Base-by-base conservation (phyloP, 23 tunicate genomes). In the Trididemnum clinides region DNA sequence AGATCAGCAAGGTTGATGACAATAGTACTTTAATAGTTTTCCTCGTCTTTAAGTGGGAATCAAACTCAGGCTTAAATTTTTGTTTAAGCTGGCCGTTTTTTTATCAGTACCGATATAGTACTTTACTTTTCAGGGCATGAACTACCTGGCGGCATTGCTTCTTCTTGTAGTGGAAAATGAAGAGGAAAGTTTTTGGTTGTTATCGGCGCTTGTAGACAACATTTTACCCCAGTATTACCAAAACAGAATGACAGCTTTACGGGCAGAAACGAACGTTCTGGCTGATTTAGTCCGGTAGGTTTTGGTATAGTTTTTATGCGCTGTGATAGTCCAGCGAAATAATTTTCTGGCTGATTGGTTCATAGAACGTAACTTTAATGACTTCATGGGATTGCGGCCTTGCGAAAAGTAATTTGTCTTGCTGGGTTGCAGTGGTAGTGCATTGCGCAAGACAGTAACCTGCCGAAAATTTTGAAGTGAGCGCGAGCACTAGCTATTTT, bases 171-270 rank as follows among this genome's bases (percentile, higher is more conserved):
- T 87, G 1, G 65, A 91, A 36, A 88, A 94, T 31, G 95, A 86
- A 72, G 98, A 94, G 59, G 64, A 77, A 33, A 39, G 86, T 20
- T 94, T 94, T 39, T 94, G 98, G 98, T 73, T 94, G 7, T 49
- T 94, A 25, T 72, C 57, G 26, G 71, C 88, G 22, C 72, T 94
- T 30, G 18, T 90, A 28, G 98, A 94, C 6, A 84, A 94, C 2
- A 71, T 89, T 49, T 50, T 94, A 33, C 88, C 85, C 10, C 26
- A 51, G 0, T 94, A 90, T 51, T 90, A 90, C 49, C 32, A 75
- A 33, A 32, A 72, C 3, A 33, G 65, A 32, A 80, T 94, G 98
- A n/a, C 32, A 20, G 95, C 88, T 3, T 12, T 89, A 26, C 34
- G 88, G 29, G 58, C 88, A 15, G 98, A 94, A 27, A 51, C 87